Conservation (phyloP, 2,113 vertebrate species). For the Hippocampus guttulatus region DNA sequence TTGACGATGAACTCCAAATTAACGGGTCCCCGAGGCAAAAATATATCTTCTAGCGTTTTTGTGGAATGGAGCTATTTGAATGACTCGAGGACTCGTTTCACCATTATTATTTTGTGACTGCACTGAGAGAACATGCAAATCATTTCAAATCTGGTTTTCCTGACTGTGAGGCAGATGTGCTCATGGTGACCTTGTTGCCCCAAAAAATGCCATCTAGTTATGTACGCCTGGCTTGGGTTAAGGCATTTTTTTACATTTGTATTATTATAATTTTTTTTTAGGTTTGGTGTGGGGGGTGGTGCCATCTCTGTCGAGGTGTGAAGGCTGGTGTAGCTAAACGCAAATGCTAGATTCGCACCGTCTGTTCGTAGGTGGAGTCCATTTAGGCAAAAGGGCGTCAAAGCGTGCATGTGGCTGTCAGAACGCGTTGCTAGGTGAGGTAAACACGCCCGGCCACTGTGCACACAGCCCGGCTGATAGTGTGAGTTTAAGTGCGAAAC, state of each 20-base stretch:
- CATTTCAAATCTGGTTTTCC: no score
- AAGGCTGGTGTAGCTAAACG: neutral
- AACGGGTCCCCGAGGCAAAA: no score
- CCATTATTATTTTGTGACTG: no score
- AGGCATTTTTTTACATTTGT: neutral
- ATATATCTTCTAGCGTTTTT: no score
- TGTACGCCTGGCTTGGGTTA: no score
- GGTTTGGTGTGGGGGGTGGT: neutral
- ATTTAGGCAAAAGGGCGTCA: slow-evolving; percentile 29
- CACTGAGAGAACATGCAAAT: no score
- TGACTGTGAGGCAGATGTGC: no score
- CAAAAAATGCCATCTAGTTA: no score
- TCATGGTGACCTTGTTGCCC: no score
- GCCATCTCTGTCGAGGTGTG: neutral
- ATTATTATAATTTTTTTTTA: neutral
- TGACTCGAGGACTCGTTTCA: no score
- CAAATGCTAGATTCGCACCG: neutral
- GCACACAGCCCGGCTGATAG: slow-evolving; percentile 29
- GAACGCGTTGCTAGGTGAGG: slow-evolving; percentile 13
- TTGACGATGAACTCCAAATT: no score
- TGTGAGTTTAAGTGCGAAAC: slow-evolving; percentile 57
- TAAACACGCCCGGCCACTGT: slow-evolving; percentile 13
- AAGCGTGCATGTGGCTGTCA: slow-evolving; percentile 30
- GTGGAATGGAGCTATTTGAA: no score
- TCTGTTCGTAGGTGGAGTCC: slow-evolving; percentile 7